These are phyloP conservation scores for Drosophila ogumai DNA, from an alignment of 1,140 invertebrate species.

Conservation along the genomic window DNA sequence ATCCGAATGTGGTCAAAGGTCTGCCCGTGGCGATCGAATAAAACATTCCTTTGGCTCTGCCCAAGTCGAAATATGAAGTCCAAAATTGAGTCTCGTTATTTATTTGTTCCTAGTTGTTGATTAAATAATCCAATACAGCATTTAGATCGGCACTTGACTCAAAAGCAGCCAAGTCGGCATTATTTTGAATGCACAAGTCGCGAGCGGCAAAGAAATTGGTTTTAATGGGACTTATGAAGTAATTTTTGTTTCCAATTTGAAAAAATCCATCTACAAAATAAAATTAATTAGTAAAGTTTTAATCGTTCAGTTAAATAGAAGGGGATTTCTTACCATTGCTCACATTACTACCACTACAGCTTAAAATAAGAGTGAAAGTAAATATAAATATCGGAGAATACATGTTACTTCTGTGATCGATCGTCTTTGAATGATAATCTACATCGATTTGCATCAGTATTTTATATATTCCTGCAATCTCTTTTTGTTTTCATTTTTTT, in stretches of 20 bases:
- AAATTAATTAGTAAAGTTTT: neutral
- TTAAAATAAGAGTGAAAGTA: neutral
- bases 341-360: too few relatives aligned
- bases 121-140: neutral
- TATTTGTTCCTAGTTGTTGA: neutral
- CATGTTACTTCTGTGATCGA: neutral
- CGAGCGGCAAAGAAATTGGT: neutral
- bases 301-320: too few relatives aligned
- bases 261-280: neutral
- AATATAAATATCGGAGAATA: neutral
- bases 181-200: conserved; percentile 1
- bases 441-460: neutral
- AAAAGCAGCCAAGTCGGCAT: conserved; percentile 1
- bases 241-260: neutral
- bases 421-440: neutral
- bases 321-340: neutral
- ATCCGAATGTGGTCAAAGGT: neutral
- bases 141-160: neutral
- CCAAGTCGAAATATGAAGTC: conserved; percentile 3
- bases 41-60: neutral
- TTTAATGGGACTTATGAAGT: neutral
- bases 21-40: conserved; percentile 1
- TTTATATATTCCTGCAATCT: neutral
- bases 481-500: neutral
- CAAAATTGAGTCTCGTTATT: neutral